These are phyloP conservation scores for Emys orbicularis DNA, from an alignment of 2,797 vertebrate species.

Conservation along the genomic window DNA sequence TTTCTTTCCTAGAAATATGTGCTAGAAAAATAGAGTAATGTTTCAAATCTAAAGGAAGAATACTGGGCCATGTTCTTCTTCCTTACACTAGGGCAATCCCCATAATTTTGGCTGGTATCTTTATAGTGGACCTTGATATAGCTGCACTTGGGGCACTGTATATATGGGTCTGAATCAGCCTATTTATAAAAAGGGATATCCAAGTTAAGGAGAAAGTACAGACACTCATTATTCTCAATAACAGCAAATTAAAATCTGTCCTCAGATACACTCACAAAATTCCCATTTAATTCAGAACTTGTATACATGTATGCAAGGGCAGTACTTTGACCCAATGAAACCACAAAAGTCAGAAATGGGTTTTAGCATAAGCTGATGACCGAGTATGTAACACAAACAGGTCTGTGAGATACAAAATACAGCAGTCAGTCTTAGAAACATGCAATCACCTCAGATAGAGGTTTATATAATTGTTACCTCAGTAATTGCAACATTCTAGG, in stretches of 20 bases:
- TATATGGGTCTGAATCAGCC: not conserved
- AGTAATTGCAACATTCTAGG: not conserved
- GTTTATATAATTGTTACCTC: not conserved
- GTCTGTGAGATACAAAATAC: not conserved
- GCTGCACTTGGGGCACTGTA: not conserved
- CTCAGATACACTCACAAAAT: not conserved
- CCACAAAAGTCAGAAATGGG: not conserved
- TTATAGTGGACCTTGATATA: not conserved
- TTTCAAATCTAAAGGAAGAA: not conserved
- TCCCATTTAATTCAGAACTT: not conserved
- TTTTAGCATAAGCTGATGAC: not conserved
- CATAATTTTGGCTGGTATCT: not conserved
- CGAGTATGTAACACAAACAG: not conserved
- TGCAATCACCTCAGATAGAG: not conserved
- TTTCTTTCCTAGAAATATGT: not conserved
- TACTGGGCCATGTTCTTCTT: not conserved
- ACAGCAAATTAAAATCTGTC: not conserved
- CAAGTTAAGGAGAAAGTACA: constrained; percentile 17
- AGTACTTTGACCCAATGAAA: not conserved
- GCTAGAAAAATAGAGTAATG: not conserved
- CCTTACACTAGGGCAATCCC: not conserved
- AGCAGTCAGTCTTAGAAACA: not conserved
- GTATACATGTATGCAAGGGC: not conserved
- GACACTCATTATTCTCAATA: constrained; percentile 28
- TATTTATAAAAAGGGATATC: not conserved